phyloP scores from a whole-genome alignment of 2,113 vertebrate genomes.

The Vidua chalybeata region DNA sequence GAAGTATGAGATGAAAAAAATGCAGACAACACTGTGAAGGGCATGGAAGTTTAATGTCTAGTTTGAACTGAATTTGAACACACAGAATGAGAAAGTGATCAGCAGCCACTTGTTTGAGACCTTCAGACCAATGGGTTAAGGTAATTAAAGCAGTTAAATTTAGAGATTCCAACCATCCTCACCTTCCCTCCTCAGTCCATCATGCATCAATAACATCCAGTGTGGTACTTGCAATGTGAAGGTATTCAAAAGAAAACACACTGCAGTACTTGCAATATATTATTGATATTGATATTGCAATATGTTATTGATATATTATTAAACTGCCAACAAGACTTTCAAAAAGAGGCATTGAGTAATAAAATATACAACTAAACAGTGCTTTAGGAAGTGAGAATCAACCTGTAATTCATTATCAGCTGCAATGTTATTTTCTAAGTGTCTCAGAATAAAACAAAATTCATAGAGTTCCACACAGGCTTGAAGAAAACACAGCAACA shows the following conservation, averaged over 20 bases:
- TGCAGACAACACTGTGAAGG: rapidly evolving
- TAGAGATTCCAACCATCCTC: neutral
- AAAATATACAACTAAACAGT: neutral
- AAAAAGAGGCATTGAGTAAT: neutral
- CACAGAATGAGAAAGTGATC: neutral
- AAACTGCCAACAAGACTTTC: neutral
- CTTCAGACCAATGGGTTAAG: neutral
- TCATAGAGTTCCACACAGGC: neutral
- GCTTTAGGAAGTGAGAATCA: neutral
- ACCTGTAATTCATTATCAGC: neutral
- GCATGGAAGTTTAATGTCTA: neutral
- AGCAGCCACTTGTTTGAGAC: neutral
- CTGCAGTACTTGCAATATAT: neutral
- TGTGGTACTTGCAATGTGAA: neutral
- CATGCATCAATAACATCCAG: neutral
- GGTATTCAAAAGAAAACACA: neutral
- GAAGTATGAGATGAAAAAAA: neutral
- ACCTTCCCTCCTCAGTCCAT: neutral
- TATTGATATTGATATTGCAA: neutral
- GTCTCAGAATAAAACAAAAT: neutral
- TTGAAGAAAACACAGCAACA: neutral
- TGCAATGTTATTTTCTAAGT: neutral
- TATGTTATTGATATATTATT: neutral
- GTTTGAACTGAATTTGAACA: neutral
- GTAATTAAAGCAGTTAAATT: neutral